Percentiles rank a stretch among this genome's conserved stretches.
These are phyloP conservation scores for Oncorhynchus clarkii DNA, from an alignment of 2,113 vertebrate genomes.

Conservation along the genomic window DNA sequence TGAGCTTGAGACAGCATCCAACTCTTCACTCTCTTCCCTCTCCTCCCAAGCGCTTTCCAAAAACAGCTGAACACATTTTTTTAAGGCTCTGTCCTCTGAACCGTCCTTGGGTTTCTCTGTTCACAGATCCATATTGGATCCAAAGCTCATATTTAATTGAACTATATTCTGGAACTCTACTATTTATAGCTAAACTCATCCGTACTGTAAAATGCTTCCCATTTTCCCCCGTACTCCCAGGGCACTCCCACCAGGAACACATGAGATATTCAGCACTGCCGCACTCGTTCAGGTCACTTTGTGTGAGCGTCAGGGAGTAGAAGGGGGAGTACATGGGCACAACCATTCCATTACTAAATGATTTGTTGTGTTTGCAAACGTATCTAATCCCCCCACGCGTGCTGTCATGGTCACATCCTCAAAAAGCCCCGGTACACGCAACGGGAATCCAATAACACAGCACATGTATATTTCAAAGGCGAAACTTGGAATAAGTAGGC, in stretches of 20 bases:
- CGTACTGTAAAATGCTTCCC: background rate
- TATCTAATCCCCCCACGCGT: constrained; percentile 17
- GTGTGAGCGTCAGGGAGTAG: constrained; percentile 23
- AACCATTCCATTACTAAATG: background rate
- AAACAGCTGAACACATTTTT: background rate
- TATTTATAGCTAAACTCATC: constrained; percentile 52
- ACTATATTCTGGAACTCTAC: constrained; percentile 41
- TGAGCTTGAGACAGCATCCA: background rate
- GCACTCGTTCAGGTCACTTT: constrained; percentile 7
- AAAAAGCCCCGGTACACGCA: background rate
- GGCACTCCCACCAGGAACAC: background rate
- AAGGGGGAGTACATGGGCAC: background rate
- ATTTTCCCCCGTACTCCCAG: background rate
- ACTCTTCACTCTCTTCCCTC: background rate
- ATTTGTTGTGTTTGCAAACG: constrained; percentile 3
- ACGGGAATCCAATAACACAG: constrained; percentile 24
- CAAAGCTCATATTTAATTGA: constrained; percentile 58
- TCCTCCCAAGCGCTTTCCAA: constrained; percentile 16
- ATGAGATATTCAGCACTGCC: constrained; percentile 9
- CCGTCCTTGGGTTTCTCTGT: constrained; percentile 17
- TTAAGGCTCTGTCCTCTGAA: background rate
- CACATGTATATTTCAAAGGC: constrained; percentile 58
- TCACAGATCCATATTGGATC: constrained; percentile 40
- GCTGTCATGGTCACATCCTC: constrained; percentile 20
- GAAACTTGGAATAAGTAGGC: too few species aligned